Conservation (phyloP, 2,888 invertebrate genomes). For the Hetaerina titia region DNA sequence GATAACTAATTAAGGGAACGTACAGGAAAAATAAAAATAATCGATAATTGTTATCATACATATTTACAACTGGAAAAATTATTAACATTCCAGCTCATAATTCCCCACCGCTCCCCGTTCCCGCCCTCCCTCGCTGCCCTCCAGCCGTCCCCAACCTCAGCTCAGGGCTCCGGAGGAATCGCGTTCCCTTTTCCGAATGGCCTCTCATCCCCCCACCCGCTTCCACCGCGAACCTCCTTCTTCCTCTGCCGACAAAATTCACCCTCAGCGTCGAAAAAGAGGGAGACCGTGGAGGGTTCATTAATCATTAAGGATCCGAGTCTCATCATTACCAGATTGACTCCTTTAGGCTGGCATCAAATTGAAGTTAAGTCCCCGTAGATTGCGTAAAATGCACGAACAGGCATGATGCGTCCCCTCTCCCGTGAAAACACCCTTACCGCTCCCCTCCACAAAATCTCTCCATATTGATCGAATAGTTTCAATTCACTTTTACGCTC, state of each 20-base stretch:
- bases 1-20: too few species aligned
- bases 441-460: not conserved
- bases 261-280: not conserved
- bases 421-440: not conserved
- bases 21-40: too few species aligned
- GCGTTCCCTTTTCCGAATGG: too few species aligned
- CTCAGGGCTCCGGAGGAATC: not conserved
- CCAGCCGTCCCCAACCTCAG: not conserved
- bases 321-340: slow-evolving; percentile 45
- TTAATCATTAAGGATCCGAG: slow-evolving; percentile 33
- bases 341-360: slow-evolving; percentile 39
- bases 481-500: not conserved
- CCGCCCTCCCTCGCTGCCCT: not conserved
- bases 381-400: not conserved
- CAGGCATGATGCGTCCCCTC: not conserved
- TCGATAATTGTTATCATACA: too few species aligned
- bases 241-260: not conserved
- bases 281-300: not conserved
- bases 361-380: slow-evolving; percentile 36
- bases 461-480: not conserved
- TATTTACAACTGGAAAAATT: too few species aligned
- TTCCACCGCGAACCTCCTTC: not conserved
- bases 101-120: not conserved
- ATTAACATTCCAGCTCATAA: too few species aligned
- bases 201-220: not conserved